phyloP scores from a whole-genome alignment of 2,113 vertebrate genomes.

The Rissa tridactyla region DNA sequence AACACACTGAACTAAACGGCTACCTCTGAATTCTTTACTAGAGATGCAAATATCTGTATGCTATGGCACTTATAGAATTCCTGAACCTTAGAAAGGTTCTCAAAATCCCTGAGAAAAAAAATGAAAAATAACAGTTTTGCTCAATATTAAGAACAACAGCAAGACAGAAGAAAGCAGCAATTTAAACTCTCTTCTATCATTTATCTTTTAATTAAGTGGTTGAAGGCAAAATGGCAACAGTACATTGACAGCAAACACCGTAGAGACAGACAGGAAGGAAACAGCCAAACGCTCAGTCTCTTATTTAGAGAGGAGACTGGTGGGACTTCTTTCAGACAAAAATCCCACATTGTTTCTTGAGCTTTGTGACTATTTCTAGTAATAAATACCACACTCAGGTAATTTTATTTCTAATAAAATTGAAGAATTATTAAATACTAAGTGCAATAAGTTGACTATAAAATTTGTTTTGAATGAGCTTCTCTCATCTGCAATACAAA shows the following conservation, averaged over 20 bases:
- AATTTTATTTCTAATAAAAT: background rate
- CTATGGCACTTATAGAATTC: background rate
- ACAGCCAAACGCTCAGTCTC: background rate
- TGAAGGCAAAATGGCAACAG: background rate
- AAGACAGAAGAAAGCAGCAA: background rate
- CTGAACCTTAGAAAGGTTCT: background rate
- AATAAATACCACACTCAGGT: background rate
- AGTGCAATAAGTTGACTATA: background rate
- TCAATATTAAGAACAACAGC: background rate
- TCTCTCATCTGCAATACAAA: background rate
- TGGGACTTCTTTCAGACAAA: background rate
- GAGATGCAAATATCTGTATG: background rate
- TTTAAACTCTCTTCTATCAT: background rate
- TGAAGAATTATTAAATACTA: background rate
- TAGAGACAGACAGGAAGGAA: background rate
- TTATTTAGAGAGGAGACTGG: background rate
- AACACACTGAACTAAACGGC: background rate
- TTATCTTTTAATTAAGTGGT: background rate
- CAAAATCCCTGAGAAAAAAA: background rate
- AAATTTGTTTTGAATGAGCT: background rate
- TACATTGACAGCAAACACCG: accelerated
- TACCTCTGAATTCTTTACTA: background rate
- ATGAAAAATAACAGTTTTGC: background rate
- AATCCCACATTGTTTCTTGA: background rate
- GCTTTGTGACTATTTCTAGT: background rate